Base-by-base conservation (phyloP, 2,797 vertebrate genomes). In the Gambusia yucatana region DNA sequence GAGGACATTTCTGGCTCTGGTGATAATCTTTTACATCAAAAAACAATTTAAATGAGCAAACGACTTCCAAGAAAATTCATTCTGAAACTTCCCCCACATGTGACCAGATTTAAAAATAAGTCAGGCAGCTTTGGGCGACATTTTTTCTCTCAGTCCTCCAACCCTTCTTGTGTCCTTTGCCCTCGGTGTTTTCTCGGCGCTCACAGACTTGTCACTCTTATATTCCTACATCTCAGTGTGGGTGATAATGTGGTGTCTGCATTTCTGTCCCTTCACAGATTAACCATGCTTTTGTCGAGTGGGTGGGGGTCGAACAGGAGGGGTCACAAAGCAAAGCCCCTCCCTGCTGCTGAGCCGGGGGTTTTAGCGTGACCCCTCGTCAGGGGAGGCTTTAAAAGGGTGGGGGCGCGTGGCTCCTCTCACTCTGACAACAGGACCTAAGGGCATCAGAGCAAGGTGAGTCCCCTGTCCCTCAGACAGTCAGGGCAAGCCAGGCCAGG, bases 321-420 rank as follows among this genome's bases (percentile, higher is more conserved):
- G 20, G 52, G 48, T 25, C 30, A 72, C 28, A 78, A 71, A 72
- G 50, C 28, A 17, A 48, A 39, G 86, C 95, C 86, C 93, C 96
- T 22, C 82, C 96, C 93, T 80, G 88, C 82, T 97, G 97, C 97
- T 98, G 97, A 98, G 92, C 95, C 80, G 92, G 96, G 93, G 93
- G 79, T 96, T 97, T 97, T 92, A 46, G 87, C 79, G 82, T 94
- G 94, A 95, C 91, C 94, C 82, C 93, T 91, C 96, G 94, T 94
- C 94, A 96, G 95, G 94, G 95, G 94, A 96, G 95, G 95, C 97
- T 98, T 97, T 97, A 97, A 96, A 98, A 97, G 94, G 92, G 94
- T 94, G 89, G 90, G 89, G 89, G 93, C 93, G 83, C 90, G 88
- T 92, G 87, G 87, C 83, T 91, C 87, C 82, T 91, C 92, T 93